phyloP scores from a whole-genome alignment of 1,140 invertebrate species.

The Marisa cornuarietis region DNA sequence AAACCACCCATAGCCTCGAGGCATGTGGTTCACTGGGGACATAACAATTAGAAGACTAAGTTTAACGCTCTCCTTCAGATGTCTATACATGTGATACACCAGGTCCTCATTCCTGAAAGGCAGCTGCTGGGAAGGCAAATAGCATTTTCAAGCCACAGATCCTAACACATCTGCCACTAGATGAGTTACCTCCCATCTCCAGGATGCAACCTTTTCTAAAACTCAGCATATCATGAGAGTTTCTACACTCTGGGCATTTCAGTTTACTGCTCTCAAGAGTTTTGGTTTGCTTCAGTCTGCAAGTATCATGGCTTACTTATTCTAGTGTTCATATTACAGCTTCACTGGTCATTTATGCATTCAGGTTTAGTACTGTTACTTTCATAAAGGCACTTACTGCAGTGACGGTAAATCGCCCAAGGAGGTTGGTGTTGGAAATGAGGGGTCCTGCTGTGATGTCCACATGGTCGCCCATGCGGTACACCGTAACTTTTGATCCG shows the following conservation, averaged over 20 bases:
- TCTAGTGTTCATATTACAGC: background rate
- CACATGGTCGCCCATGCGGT: conserved; percentile 84
- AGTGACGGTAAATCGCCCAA: conserved; percentile 79
- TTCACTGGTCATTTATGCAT: background rate
- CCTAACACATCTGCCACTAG: too few relatives aligned
- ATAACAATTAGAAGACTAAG: too few relatives aligned
- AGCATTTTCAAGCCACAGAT: too few relatives aligned
- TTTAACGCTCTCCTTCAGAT: too few relatives aligned
- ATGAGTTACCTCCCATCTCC: too few relatives aligned
- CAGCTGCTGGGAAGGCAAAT: too few relatives aligned
- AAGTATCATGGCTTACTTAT: background rate
- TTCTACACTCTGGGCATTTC: background rate
- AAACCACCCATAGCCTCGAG: too few relatives aligned
- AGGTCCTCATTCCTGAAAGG: too few relatives aligned
- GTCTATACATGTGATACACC: too few relatives aligned
- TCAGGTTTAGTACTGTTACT: background rate
- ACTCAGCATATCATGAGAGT: background rate
- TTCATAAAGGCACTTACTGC: conserved; percentile 66
- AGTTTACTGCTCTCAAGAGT: background rate
- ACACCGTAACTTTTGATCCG: conserved; percentile 76
- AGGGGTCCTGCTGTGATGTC: conserved; percentile 93
- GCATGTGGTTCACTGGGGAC: too few relatives aligned
- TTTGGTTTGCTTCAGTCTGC: background rate
- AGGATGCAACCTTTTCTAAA: background rate
- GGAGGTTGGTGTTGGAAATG: conserved; percentile 78